phyloP scores from a whole-genome alignment of 2,113 vertebrate species.

The Zosterops hypoxanthus region DNA sequence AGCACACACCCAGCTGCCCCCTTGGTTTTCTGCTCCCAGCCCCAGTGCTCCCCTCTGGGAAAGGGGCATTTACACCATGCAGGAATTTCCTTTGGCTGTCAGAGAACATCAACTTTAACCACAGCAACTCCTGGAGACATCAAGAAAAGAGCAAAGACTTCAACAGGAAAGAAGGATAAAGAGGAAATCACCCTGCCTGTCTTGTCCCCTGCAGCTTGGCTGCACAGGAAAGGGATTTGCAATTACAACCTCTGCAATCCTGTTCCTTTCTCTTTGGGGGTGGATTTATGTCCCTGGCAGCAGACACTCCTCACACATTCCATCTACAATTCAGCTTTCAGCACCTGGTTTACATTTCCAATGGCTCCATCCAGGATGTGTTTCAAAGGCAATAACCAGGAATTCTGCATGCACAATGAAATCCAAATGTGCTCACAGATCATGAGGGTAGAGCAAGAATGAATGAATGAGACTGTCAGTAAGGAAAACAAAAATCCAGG shows the following conservation, averaged over 20 bases:
- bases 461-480: not conserved
- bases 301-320: not conserved
- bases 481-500: not conserved
- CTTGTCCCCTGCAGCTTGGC: not conserved
- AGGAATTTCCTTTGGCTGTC: not conserved
- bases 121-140: not conserved
- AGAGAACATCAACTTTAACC: not conserved
- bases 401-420: not conserved
- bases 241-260: not conserved
- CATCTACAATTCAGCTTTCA: not conserved
- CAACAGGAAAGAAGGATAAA: not conserved
- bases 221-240: rapidly evolving
- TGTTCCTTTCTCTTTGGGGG: not conserved
- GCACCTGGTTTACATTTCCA: not conserved
- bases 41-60: rapidly evolving
- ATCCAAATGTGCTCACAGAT: not conserved
- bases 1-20: not conserved
- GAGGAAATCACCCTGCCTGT: not conserved
- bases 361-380: not conserved
- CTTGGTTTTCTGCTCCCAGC: not conserved
- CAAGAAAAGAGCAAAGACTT: not conserved
- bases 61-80: rapidly evolving
- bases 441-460: not conserved
- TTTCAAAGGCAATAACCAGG: not conserved
- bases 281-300: not conserved